Percentiles rank a stretch among this genome's conserved stretches.
These are phyloP conservation scores for Adelges cooleyi DNA, from an alignment of 1,140 invertebrate genomes.

Conservation along the genomic window DNA sequence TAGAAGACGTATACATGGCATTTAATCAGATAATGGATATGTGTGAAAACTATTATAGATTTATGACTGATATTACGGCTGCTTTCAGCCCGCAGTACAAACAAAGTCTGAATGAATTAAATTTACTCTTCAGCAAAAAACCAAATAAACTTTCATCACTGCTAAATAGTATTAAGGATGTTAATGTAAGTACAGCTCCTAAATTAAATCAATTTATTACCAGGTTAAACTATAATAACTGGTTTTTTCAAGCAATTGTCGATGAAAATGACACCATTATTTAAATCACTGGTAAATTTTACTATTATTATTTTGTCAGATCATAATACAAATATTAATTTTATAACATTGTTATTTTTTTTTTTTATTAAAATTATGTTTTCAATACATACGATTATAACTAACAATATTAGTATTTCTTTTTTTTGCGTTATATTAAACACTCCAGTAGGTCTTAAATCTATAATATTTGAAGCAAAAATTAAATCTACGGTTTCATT, in stretches of 20 bases:
- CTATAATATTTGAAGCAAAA: too few relatives aligned
- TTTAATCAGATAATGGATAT: slow-evolving; percentile 13
- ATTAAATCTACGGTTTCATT: too few relatives aligned
- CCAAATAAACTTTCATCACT: not conserved
- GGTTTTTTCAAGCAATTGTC: not conserved
- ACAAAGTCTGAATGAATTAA: slow-evolving; percentile 1
- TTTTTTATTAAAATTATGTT: too few relatives aligned
- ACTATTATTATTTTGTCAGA: too few relatives aligned
- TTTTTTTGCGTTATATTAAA: too few relatives aligned
- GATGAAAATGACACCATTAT: too few relatives aligned
- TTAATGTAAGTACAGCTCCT: not conserved
- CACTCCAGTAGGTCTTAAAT: too few relatives aligned
- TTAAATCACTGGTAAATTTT: too few relatives aligned
- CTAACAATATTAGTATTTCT: too few relatives aligned
- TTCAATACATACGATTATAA: too few relatives aligned
- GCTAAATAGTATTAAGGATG: not conserved
- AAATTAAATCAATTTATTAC: slow-evolving; percentile 20
- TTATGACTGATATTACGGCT: slow-evolving; percentile 9
- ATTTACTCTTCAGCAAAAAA: slow-evolving; percentile 2
- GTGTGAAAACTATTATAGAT: slow-evolving; percentile 16
- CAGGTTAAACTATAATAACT: slow-evolving; percentile 1
- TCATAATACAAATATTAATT: too few relatives aligned
- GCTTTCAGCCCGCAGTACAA: not conserved
- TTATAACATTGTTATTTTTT: too few relatives aligned
- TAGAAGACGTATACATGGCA: slow-evolving; percentile 3